phyloP scores from a whole-genome alignment of 2,888 invertebrate genomes.

The Hyppa rectilinea region DNA sequence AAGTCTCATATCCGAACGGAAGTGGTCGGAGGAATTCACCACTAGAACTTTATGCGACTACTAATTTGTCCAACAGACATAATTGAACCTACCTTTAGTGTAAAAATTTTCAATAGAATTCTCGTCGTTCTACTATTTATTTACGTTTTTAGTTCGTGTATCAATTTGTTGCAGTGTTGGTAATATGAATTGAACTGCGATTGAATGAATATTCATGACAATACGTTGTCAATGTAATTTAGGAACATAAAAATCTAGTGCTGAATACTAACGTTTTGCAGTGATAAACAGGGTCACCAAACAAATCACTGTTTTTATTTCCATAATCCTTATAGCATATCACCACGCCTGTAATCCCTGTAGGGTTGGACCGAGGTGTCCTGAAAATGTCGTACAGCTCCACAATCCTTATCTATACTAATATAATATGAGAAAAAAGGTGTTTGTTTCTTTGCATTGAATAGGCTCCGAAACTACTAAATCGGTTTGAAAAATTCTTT shows the following conservation, averaged over 20 bases:
- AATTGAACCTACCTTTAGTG: slow-evolving; percentile 14
- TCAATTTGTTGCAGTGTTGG: slow-evolving; percentile 32
- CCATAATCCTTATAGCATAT: background rate
- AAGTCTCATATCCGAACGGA: slow-evolving; percentile 46
- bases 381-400: too few species aligned
- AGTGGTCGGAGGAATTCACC: slow-evolving; percentile 36
- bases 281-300: slow-evolving; percentile 20
- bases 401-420: too few species aligned
- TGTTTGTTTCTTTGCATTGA: too few species aligned
- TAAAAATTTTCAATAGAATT: slow-evolving; percentile 45
- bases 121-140: slow-evolving; percentile 3
- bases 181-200: slow-evolving; percentile 25
- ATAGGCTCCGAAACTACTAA: too few species aligned
- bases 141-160: slow-evolving; percentile 27
- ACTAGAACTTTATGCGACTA: slow-evolving; percentile 26
- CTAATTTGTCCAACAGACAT: slow-evolving; percentile 34
- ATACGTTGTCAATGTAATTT: too few species aligned
- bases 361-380: too few species aligned
- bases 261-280: slow-evolving; percentile 29
- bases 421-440: too few species aligned
- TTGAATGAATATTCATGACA: slow-evolving; percentile 40
- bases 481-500: too few species aligned
- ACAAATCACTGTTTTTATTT: slow-evolving; percentile 27
- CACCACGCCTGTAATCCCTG: too few species aligned
- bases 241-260: slow-evolving; percentile 28